Percentiles rank a stretch among this genome's conserved stretches.
phyloP scores from a whole-genome alignment of 2,797 vertebrate species.

The Distichodus sexfasciatus region DNA sequence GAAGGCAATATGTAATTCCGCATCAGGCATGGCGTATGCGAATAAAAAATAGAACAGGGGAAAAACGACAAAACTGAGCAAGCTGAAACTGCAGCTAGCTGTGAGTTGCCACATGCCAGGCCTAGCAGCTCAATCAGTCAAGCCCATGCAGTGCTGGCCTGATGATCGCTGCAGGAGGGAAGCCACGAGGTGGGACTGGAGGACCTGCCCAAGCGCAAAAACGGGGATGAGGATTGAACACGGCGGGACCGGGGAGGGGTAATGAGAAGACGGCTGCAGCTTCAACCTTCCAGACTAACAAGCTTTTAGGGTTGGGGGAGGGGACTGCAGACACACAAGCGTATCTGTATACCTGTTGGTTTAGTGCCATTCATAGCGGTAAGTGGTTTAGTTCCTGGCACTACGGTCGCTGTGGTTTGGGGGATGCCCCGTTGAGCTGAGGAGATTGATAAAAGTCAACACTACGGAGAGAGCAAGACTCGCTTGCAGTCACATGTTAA shows the following conservation, averaged over 20 bases:
- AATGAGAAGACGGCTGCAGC: not conserved
- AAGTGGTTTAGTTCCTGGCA: slow-evolving; percentile 49
- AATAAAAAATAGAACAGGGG: not conserved
- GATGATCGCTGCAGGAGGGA: slow-evolving; percentile 8
- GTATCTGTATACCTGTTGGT: slow-evolving; percentile 57
- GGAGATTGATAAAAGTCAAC: slow-evolving; percentile 50
- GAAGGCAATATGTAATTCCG: not conserved
- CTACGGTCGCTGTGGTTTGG: slow-evolving; percentile 46
- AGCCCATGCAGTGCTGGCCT: slow-evolving; percentile 34
- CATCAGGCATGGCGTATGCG: not conserved
- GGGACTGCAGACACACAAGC: slow-evolving; percentile 27
- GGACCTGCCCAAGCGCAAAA: not conserved
- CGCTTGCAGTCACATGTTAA: slow-evolving; percentile 6
- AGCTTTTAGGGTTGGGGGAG: not conserved
- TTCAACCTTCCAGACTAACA: slow-evolving; percentile 27
- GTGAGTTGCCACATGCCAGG: slow-evolving; percentile 35
- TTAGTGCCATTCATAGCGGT: slow-evolving; percentile 55
- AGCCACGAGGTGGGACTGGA: not conserved
- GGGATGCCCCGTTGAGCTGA: slow-evolving; percentile 55
- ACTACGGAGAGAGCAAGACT: slow-evolving; percentile 15
- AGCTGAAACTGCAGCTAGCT: slow-evolving; percentile 2
- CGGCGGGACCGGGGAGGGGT: not conserved
- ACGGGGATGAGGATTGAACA: not conserved
- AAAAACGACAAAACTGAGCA: slow-evolving; percentile 18
- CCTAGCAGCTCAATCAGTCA: slow-evolving; percentile 28